A percentile compares a stretch with the other conserved stretches of the same genome.
Evolutionary conservation across 2,797 vertebrate species (phyloP).

Genomic region (Enteromius radiatus): DNA sequence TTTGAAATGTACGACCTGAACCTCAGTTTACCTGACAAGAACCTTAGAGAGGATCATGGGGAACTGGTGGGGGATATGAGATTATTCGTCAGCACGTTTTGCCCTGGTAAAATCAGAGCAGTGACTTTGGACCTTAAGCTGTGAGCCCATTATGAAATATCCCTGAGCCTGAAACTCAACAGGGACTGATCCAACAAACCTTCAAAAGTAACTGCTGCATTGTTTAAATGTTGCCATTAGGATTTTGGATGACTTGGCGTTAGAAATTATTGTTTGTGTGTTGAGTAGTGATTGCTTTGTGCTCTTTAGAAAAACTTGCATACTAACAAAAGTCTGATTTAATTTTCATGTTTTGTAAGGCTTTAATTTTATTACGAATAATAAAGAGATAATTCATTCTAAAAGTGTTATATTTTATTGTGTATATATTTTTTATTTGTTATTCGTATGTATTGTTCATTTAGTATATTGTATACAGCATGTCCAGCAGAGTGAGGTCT

Average conservation of each 20-base stretch:
- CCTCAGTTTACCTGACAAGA: slow-evolving; percentile 31
- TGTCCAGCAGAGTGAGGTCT: slow-evolving; percentile 54
- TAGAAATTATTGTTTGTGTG: not conserved
- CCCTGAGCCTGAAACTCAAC: slow-evolving; percentile 33
- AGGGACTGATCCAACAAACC: slow-evolving; percentile 19
- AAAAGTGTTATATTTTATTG: not conserved
- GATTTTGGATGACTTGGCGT: not conserved
- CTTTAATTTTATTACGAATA: slow-evolving; percentile 5
- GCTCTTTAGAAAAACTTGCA: not conserved
- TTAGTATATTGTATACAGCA: not conserved
- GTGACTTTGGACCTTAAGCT: slow-evolving; percentile 62
- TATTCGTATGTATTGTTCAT: slow-evolving; percentile 11
- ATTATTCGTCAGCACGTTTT: slow-evolving; percentile 56
- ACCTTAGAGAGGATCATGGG: slow-evolving; percentile 32
- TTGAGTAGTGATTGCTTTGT: slow-evolving; percentile 13
- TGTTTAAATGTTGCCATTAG: slow-evolving; percentile 5
- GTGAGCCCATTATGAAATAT: slow-evolving; percentile 53
- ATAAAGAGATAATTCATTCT: slow-evolving; percentile 21
- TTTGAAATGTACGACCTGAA: slow-evolving; percentile 32
- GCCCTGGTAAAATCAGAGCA: slow-evolving; percentile 40
- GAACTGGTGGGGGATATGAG: slow-evolving; percentile 35
- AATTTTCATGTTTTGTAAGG: not conserved
- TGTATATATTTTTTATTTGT: not conserved
- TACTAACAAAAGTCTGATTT: slow-evolving; percentile 6
- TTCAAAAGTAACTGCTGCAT: not conserved